These are phyloP conservation scores for Rhorus exstirpatorius DNA, from an alignment of 2,888 invertebrate species.

Conservation along the genomic window DNA sequence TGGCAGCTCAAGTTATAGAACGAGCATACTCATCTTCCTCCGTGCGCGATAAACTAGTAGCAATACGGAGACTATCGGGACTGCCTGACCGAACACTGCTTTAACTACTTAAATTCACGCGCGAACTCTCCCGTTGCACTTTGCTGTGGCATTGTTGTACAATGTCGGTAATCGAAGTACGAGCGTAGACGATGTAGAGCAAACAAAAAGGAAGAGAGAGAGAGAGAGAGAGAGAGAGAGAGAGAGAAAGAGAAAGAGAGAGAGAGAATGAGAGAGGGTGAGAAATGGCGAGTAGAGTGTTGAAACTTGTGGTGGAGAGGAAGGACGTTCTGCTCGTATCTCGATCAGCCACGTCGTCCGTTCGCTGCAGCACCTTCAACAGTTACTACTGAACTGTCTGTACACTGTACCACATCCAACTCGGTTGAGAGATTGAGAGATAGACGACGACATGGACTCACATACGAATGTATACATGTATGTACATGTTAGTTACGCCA, in stretches of 20 bases:
- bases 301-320: slow-evolving; percentile 56
- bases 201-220: background rate
- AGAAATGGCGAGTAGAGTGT: slow-evolving; percentile 48
- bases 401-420: slow-evolving; percentile 18
- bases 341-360: slow-evolving; percentile 61
- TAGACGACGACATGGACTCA: slow-evolving; percentile 49
- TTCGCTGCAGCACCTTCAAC: slow-evolving; percentile 44
- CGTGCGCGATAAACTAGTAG: background rate
- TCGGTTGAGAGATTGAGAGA: slow-evolving; percentile 58
- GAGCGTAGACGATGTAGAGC: slow-evolving; percentile 13
- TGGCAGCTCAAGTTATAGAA: background rate
- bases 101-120: slow-evolving; percentile 47
- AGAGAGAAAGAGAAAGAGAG: slow-evolving; percentile 19
- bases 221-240: background rate
- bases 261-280: slow-evolving; percentile 6
- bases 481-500: background rate
- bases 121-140: slow-evolving; percentile 15
- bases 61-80: slow-evolving; percentile 2
- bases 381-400: slow-evolving; percentile 39
- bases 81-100: slow-evolving; percentile 44
- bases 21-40: background rate
- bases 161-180: slow-evolving; percentile 58
- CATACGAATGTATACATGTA: background rate
- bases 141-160: slow-evolving; percentile 42
- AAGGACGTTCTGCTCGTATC: slow-evolving; percentile 58